phyloP scores from a whole-genome alignment of 2,797 vertebrate species.

The Muscicapa comitata region DNA sequence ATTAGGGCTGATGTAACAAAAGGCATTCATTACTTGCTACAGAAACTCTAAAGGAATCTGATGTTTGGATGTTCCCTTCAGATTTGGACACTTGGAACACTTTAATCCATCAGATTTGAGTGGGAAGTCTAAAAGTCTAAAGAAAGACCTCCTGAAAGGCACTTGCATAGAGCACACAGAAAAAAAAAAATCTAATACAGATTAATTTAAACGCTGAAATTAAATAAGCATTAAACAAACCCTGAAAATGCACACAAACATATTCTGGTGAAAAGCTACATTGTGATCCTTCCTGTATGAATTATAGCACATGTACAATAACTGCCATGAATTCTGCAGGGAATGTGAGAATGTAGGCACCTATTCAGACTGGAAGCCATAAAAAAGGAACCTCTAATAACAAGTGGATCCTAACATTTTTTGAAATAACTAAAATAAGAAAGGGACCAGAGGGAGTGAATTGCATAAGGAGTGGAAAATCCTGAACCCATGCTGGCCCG shows the following conservation, averaged over 20 bases:
- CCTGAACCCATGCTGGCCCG: conserved; percentile 57
- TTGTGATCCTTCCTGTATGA: neutral
- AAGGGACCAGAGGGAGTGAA: conserved; percentile 42
- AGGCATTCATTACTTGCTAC: neutral
- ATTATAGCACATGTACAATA: neutral
- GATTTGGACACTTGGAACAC: neutral
- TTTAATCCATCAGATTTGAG: neutral
- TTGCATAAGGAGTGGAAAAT: conserved; percentile 35
- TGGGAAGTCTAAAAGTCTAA: neutral
- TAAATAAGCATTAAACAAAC: neutral
- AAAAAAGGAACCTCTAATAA: conserved; percentile 33
- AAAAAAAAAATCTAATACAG: neutral
- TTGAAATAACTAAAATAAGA: conserved; percentile 38
- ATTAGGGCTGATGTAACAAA: neutral
- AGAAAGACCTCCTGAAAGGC: neutral
- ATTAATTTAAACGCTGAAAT: neutral
- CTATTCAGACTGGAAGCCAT: conserved; percentile 26
- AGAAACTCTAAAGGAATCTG: neutral
- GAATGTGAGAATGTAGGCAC: conserved; percentile 26
- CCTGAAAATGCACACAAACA: conserved; percentile 1
- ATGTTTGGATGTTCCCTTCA: neutral
- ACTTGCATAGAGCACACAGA: neutral
- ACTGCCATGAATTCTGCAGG: neutral
- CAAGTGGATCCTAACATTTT: conserved; percentile 32
- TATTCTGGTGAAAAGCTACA: neutral